Conservation (phyloP, 2,888 invertebrate genomes). For the Tipula unca region DNA sequence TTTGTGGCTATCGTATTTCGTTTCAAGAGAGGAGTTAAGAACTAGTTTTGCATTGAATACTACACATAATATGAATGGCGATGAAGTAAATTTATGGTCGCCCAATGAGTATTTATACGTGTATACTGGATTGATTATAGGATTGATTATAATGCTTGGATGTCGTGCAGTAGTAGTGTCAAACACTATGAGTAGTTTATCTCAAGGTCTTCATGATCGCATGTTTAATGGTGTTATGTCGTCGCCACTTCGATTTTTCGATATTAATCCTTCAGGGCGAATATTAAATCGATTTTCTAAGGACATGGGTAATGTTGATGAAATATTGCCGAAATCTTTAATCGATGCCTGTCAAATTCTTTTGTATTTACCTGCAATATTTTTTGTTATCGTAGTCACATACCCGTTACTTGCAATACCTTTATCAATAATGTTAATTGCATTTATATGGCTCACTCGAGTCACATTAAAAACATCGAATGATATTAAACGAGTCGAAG, state of each 20-base stretch:
- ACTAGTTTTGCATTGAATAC: neutral
- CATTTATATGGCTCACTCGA: slow-evolving; percentile 52
- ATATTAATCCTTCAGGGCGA: slow-evolving; percentile 71
- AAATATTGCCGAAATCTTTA: slow-evolving; percentile 59
- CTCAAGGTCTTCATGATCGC: slow-evolving; percentile 56
- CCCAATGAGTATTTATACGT: neutral
- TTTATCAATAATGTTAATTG: slow-evolving; percentile 46
- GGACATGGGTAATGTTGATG: slow-evolving; percentile 75
- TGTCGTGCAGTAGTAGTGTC: slow-evolving; percentile 43
- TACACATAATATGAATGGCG: neutral
- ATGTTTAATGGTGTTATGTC: slow-evolving; percentile 52
- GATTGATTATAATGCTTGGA: slow-evolving; percentile 37
- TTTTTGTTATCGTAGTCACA: slow-evolving; percentile 54
- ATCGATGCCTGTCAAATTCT: slow-evolving; percentile 53
- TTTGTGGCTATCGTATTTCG: slow-evolving; percentile 59
- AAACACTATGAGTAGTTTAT: slow-evolving; percentile 30
- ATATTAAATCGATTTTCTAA: slow-evolving; percentile 75
- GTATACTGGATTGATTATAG: neutral
- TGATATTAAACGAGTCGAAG: slow-evolving; percentile 56
- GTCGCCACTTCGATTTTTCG: slow-evolving; percentile 63
- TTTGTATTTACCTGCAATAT: slow-evolving; percentile 46
- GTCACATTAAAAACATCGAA: slow-evolving; percentile 61
- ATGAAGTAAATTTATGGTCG: neutral
- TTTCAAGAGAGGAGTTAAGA: slow-evolving; percentile 28
- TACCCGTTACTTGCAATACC: slow-evolving; percentile 52